Percentiles rank a stretch among this genome's conserved stretches.
These are phyloP conservation scores for Morbakka virulenta DNA, from an alignment of 30 jellyfish, hydroid and myxozoan species.

Conservation along the genomic window DNA sequence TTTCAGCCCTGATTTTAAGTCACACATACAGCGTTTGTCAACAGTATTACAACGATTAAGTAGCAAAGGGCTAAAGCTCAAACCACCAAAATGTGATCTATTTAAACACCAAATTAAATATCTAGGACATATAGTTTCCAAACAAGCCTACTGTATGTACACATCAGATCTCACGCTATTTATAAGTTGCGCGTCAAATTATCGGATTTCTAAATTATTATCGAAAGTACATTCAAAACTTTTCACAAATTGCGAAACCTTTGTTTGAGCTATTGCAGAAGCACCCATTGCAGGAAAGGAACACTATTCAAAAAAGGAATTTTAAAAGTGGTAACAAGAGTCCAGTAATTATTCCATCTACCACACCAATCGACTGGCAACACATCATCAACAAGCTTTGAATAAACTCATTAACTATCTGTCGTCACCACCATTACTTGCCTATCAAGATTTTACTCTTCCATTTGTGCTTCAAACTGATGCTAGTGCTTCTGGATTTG, in stretches of 20 bases:
- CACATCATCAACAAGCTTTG: background rate
- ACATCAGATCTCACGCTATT: conserved; percentile 7
- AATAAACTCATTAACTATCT: background rate
- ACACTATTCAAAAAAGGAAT: no score
- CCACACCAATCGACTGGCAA: background rate
- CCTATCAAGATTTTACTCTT: background rate
- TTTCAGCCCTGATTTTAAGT: no score
- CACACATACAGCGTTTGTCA: no score
- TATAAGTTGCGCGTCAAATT: conserved; percentile 27
- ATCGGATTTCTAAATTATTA: conserved; percentile 44
- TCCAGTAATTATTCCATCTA: background rate
- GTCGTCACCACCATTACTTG: conserved; percentile 10
- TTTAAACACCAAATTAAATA: conserved; percentile 19
- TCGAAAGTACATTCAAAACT: conserved; percentile 15
- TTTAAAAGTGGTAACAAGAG: background rate
- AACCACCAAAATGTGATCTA: conserved; percentile 17
- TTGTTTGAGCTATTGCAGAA: conserved; percentile 14
- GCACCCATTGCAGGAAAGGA: no score
- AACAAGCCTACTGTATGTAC: conserved; percentile 17
- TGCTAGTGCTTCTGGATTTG: conserved; percentile 54
- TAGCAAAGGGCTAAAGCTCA: no score
- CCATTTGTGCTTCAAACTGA: conserved; percentile 32
- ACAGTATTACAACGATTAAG: no score
- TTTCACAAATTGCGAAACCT: conserved; percentile 40
- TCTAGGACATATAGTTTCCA: conserved; percentile 26